These are phyloP conservation scores for Prunella fulvescens DNA, from an alignment of 2,113 vertebrate genomes.

Conservation along the genomic window DNA sequence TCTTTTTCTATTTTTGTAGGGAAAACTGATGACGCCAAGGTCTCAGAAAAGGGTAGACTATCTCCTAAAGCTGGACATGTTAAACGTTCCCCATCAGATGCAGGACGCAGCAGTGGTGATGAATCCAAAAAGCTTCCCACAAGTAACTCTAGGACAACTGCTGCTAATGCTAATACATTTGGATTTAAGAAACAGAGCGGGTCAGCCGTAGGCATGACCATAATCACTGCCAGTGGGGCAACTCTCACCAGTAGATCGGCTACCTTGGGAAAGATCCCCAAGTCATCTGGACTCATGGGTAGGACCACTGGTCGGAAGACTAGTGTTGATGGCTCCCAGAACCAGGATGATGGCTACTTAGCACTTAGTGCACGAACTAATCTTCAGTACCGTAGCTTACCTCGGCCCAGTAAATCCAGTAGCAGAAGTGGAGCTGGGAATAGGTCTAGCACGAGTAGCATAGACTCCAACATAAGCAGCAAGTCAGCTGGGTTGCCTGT, in stretches of 20 bases:
- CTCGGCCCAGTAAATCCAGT: slow-evolving; percentile 88
- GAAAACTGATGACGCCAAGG: slow-evolving; percentile 97
- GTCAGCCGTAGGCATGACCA: slow-evolving; percentile 75
- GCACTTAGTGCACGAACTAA: slow-evolving; percentile 87
- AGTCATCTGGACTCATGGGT: slow-evolving; percentile 83
- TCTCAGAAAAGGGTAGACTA: slow-evolving; percentile 92
- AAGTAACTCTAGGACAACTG: slow-evolving; percentile 77
- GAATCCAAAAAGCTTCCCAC: slow-evolving; percentile 85
- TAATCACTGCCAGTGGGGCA: slow-evolving; percentile 92
- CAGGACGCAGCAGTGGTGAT: slow-evolving; percentile 91
- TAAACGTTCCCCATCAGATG: slow-evolving; percentile 92
- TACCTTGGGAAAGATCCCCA: slow-evolving; percentile 95
- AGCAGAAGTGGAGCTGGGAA: slow-evolving; percentile 86
- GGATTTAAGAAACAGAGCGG: slow-evolving; percentile 95
- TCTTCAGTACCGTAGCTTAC: slow-evolving; percentile 95
- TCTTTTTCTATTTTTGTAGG: slow-evolving; percentile 74
- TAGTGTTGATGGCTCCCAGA: slow-evolving; percentile 79
- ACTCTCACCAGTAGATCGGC: slow-evolving; percentile 94
- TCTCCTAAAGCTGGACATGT: slow-evolving; percentile 86
- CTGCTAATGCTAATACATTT: slow-evolving; percentile 85
- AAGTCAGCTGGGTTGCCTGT: slow-evolving; percentile 81
- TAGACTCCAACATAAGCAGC: slow-evolving; percentile 89
- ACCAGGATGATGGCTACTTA: slow-evolving; percentile 91
- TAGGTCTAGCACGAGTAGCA: slow-evolving; percentile 97
- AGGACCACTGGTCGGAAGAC: slow-evolving; percentile 78